These are phyloP conservation scores for Peromyscus attwateri DNA, from an alignment of 2,797 vertebrate species.

Conservation along the genomic window DNA sequence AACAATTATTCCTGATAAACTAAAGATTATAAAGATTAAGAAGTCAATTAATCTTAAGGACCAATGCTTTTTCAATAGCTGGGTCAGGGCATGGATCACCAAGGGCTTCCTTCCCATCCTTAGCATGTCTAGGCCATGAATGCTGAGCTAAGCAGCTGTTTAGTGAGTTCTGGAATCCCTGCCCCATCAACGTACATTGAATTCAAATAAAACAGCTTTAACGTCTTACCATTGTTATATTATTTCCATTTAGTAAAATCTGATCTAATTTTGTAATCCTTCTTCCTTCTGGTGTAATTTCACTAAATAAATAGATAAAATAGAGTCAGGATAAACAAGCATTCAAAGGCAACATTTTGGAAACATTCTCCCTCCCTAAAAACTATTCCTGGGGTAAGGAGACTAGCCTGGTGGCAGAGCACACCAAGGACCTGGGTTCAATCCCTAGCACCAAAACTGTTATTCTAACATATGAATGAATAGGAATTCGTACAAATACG, in stretches of 20 bases:
- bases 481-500: constrained; percentile 8
- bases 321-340: constrained; percentile 33
- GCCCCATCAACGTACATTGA: neutral
- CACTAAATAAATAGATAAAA: constrained; percentile 88
- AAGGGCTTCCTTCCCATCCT: neutral
- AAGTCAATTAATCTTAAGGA: constrained; percentile 30
- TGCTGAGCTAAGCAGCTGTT: neutral
- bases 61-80: neutral
- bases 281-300: constrained; percentile 96
- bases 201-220: constrained; percentile 44
- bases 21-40: neutral
- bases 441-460: neutral
- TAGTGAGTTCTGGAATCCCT: neutral
- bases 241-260: constrained; percentile 97
- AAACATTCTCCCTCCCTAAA: neutral
- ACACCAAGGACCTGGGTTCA: neutral
- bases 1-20: constrained; percentile 30
- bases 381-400: neutral
- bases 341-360: constrained; percentile 58
- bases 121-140: neutral
- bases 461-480: constrained; percentile 9
- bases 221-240: constrained; percentile 96
- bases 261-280: constrained; percentile 98
- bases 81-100: neutral
- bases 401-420: neutral